A percentile compares a stretch with the other conserved stretches of the same genome.
These are phyloP conservation scores for Miniopterus natalensis DNA, from an alignment of 2,113 vertebrate species.

Conservation along the genomic window DNA sequence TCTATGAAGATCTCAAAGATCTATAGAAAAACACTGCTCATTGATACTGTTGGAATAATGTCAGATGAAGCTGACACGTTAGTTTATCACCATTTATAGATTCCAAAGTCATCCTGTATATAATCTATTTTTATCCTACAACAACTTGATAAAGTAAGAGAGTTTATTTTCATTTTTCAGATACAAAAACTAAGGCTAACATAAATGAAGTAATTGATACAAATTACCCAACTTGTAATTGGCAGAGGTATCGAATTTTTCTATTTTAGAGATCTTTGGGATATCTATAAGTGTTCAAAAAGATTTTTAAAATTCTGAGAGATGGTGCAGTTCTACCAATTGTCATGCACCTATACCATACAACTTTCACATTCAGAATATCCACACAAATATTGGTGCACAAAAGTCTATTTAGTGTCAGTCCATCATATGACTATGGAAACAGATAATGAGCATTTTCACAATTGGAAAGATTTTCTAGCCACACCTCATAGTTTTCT, in stretches of 20 bases:
- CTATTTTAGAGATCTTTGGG: background rate
- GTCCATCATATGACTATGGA: background rate
- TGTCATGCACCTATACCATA: background rate
- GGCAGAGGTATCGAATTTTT: background rate
- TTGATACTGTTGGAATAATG: background rate
- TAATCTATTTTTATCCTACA: background rate
- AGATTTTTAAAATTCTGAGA: conserved; percentile 37
- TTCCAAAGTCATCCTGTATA: background rate
- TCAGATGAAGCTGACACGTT: background rate
- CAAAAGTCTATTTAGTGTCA: background rate
- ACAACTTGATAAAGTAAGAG: background rate
- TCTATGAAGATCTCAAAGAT: background rate
- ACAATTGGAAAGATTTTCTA: background rate
- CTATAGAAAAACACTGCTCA: background rate
- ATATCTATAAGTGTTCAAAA: background rate
- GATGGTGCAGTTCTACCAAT: background rate
- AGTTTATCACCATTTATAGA: background rate
- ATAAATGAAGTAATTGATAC: background rate
- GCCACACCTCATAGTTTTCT: background rate
- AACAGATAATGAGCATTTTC: background rate
- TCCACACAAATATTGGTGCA: background rate
- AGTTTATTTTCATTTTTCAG: background rate
- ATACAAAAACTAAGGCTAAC: background rate
- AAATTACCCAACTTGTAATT: background rate
- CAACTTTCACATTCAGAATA: background rate